These are phyloP conservation scores for Caenorhabditis japonica DNA, from an alignment of 2,888 invertebrate genomes.

Conservation along the genomic window DNA sequence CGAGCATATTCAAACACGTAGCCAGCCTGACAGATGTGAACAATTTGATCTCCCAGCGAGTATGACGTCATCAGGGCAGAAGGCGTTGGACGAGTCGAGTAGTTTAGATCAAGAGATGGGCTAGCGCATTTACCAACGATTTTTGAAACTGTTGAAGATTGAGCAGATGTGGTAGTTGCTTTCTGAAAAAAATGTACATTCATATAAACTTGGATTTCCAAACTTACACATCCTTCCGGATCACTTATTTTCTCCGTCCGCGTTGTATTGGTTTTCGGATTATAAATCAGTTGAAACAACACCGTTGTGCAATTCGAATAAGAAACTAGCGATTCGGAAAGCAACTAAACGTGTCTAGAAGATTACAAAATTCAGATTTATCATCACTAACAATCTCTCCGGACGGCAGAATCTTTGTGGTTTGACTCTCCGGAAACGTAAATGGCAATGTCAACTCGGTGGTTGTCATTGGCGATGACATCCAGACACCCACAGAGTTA, in stretches of 20 bases:
- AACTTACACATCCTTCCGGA: constrained; percentile 34
- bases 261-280: constrained; percentile 11
- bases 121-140: too few relatives aligned
- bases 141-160: background rate
- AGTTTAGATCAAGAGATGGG: background rate
- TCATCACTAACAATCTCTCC: constrained; percentile 2
- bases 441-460: background rate
- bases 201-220: too few relatives aligned
- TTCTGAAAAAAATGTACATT: background rate
- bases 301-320: too few relatives aligned
- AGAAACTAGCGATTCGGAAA: constrained; percentile 13
- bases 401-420: background rate
- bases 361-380: too few relatives aligned
- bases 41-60: background rate
- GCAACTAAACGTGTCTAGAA: too few relatives aligned
- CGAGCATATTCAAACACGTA: background rate
- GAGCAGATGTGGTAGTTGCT: background rate
- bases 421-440: background rate
- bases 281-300: too few relatives aligned
- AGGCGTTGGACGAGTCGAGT: background rate
- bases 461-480: too few relatives aligned
- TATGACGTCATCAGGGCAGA: background rate
- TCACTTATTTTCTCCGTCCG: constrained; percentile 16
- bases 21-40: background rate
- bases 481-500: too few relatives aligned